These are phyloP conservation scores for Shinisaurus crocodilurus DNA, from an alignment of 2,113 vertebrate species.

Conservation along the genomic window DNA sequence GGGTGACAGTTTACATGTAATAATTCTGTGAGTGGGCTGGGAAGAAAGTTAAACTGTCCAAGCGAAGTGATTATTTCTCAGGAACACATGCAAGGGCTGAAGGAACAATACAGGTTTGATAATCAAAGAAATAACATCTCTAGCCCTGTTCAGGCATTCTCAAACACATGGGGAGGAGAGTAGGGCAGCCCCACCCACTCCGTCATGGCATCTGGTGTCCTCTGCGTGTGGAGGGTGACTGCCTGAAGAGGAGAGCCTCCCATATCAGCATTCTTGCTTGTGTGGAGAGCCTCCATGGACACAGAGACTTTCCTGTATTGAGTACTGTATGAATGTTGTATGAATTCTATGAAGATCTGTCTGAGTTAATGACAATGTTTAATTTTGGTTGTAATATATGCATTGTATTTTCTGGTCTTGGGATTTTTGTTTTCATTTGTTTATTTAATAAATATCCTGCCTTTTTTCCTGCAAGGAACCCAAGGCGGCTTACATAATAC, in stretches of 20 bases:
- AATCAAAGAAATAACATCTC: background rate
- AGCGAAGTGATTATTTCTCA: background rate
- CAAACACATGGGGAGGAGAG: background rate
- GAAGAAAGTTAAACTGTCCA: conserved; percentile 3
- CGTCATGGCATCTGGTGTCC: too few species aligned
- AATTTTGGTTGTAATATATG: background rate
- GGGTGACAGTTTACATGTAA: background rate
- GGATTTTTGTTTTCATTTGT: too few species aligned
- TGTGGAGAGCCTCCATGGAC: too few species aligned
- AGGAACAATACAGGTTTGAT: background rate
- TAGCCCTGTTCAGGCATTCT: too few species aligned
- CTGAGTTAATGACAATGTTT: background rate
- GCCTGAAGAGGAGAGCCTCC: too few species aligned
- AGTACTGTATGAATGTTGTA: background rate
- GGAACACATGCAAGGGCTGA: background rate
- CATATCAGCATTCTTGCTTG: background rate
- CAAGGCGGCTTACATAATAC: too few species aligned
- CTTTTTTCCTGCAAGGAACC: too few species aligned
- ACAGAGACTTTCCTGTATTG: too few species aligned
- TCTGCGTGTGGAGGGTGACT: too few species aligned
- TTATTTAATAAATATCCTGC: too few species aligned
- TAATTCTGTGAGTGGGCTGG: background rate
- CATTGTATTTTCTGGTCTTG: background rate
- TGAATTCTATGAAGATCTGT: background rate
- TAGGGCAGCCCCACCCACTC: too few species aligned